Evolutionary conservation across 1,140 invertebrate species (phyloP).

Genomic region (Sinella curviseta): DNA sequence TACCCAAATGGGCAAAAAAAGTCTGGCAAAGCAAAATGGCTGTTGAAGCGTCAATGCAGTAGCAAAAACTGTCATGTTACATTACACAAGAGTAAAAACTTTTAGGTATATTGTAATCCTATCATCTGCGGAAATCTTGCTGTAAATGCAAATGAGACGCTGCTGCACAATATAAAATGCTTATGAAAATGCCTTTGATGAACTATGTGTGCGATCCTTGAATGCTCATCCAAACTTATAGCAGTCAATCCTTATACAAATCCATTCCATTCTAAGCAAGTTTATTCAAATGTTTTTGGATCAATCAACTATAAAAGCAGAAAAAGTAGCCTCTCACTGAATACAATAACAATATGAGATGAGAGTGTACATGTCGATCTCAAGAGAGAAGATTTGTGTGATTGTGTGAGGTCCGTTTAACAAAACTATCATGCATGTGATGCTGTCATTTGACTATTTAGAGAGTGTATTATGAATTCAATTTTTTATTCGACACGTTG

Average conservation of each 20-base stretch:
- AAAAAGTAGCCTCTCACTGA: too few species aligned
- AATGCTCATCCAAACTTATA: too few species aligned
- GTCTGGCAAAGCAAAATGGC: neutral
- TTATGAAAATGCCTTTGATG: too few species aligned
- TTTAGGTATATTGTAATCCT: too few species aligned
- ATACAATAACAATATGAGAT: neutral
- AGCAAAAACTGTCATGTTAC: slow-evolving; percentile 12
- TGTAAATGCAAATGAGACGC: neutral
- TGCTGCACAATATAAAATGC: too few species aligned
- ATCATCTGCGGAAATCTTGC: neutral
- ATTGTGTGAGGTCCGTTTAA: slow-evolving; percentile 23
- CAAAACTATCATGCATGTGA: slow-evolving; percentile 9
- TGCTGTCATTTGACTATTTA: slow-evolving; percentile 20
- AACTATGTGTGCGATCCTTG: too few species aligned
- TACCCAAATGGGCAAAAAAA: neutral
- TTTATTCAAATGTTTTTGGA: slow-evolving; percentile 3
- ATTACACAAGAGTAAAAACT: neutral
- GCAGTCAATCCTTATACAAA: too few species aligned
- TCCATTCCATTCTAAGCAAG: neutral
- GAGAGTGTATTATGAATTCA: slow-evolving; percentile 11
- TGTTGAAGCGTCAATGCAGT: slow-evolving; percentile 10
- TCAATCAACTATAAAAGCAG: neutral
- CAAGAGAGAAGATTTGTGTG: neutral
- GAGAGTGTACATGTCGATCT: neutral
- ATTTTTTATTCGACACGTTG: slow-evolving; percentile 18